Evolutionary conservation across 2,888 invertebrate species (phyloP).

Genomic region (Latrodectus elegans): DNA sequence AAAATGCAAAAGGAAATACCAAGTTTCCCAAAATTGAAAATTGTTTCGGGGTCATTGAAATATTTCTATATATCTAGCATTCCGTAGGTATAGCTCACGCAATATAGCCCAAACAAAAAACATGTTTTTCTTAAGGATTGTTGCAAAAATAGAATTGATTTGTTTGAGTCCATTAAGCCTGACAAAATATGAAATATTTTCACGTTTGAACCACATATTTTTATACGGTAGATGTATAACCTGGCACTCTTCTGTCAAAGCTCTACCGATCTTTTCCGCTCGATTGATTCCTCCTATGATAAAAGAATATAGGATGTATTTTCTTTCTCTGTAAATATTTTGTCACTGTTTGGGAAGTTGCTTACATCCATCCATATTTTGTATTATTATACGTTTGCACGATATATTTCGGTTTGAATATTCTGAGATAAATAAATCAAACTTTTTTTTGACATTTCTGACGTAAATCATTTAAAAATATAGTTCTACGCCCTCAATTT

Average conservation of each 20-base stretch:
- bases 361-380: too few relatives aligned
- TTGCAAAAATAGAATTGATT: slow-evolving; percentile 44
- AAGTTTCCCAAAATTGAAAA: slow-evolving; percentile 11
- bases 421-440: too few relatives aligned
- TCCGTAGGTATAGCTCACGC: slow-evolving; percentile 5
- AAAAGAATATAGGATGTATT: neutral
- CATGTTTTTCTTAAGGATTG: slow-evolving; percentile 38
- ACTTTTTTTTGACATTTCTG: too few relatives aligned
- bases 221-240: neutral
- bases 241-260: slow-evolving; percentile 50
- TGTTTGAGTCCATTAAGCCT: slow-evolving; percentile 50
- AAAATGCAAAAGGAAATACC: slow-evolving; percentile 4
- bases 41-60: slow-evolving; percentile 9
- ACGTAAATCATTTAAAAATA: too few relatives aligned
- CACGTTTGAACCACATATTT: slow-evolving; percentile 2
- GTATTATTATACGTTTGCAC: too few relatives aligned
- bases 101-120: slow-evolving; percentile 7
- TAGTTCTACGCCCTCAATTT: too few relatives aligned
- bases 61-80: slow-evolving; percentile 18
- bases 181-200: slow-evolving; percentile 56
- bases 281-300: slow-evolving; percentile 40
- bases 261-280: slow-evolving; percentile 36
- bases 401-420: too few relatives aligned
- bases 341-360: too few relatives aligned
- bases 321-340: too few relatives aligned